Evolutionary conservation across 2,113 vertebrate species (phyloP).

Genomic region (Pelecanus crispus): DNA sequence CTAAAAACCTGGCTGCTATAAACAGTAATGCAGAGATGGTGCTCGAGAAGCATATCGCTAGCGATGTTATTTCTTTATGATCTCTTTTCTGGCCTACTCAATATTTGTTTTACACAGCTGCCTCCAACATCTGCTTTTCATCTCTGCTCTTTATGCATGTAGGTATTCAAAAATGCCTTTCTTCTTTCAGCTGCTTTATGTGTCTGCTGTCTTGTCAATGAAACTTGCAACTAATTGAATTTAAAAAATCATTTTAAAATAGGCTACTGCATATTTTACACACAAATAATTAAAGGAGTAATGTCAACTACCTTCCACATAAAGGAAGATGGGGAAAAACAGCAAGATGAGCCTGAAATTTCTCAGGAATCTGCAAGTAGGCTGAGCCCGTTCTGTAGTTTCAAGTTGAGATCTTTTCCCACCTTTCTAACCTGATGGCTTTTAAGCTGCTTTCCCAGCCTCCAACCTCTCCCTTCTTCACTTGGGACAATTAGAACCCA

Average conservation of each 20-base stretch:
- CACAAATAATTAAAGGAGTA: background rate
- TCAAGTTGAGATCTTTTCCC: background rate
- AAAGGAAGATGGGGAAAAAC: background rate
- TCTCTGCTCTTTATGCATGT: background rate
- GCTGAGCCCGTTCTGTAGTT: background rate
- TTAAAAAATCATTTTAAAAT: background rate
- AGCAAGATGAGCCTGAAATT: background rate
- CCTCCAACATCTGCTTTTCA: conserved; percentile 54
- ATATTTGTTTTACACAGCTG: conserved; percentile 27
- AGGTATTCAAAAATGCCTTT: conserved; percentile 20
- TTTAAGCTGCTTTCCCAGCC: background rate
- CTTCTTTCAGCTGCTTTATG: background rate
- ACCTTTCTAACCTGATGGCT: background rate
- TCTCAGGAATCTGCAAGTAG: background rate
- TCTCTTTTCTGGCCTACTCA: background rate
- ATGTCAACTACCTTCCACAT: background rate
- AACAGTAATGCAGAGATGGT: background rate
- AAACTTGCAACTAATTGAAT: background rate
- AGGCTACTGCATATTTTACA: background rate
- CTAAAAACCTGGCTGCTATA: background rate
- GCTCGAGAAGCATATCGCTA: background rate
- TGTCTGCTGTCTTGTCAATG: background rate
- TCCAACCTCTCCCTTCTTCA: background rate
- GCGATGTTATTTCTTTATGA: background rate
- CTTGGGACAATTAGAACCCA: background rate